A percentile compares a stretch with the other conserved stretches of the same genome.
These are phyloP conservation scores for Hydrophis major DNA, from an alignment of 2,797 vertebrate genomes.

Conservation along the genomic window DNA sequence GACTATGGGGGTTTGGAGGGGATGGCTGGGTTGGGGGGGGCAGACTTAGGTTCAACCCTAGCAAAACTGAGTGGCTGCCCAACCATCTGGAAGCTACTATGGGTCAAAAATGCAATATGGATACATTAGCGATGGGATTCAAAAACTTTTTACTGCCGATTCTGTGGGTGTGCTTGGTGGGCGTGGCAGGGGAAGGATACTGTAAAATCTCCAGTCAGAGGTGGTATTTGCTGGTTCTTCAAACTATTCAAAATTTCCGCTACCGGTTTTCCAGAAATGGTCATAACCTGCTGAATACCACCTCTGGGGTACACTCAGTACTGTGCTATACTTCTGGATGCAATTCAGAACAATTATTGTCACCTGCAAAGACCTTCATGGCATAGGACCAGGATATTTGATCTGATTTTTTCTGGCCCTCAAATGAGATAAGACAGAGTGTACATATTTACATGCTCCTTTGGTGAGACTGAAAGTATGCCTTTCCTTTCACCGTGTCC, in stretches of 20 bases:
- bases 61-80: neutral
- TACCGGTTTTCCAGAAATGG: too few relatives aligned
- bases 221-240: too few relatives aligned
- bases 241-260: too few relatives aligned
- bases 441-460: neutral
- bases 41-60: neutral
- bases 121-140: too few relatives aligned
- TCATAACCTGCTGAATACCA: too few relatives aligned
- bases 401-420: neutral
- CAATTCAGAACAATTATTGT: neutral
- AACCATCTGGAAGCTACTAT: neutral
- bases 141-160: too few relatives aligned
- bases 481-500: neutral
- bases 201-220: too few relatives aligned
- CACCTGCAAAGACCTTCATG: neutral
- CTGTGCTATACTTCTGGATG: neutral
- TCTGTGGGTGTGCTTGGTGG: too few relatives aligned
- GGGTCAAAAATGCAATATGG: neutral
- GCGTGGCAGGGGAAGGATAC: too few relatives aligned
- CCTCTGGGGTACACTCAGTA: neutral
- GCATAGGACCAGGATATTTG: neutral
- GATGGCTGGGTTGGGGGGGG: too few relatives aligned
- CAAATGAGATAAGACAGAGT: neutral
- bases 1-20: neutral
- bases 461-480: neutral